These are phyloP conservation scores for Drosophila murphyi DNA, from an alignment of 1,140 invertebrate species.

Conservation along the genomic window DNA sequence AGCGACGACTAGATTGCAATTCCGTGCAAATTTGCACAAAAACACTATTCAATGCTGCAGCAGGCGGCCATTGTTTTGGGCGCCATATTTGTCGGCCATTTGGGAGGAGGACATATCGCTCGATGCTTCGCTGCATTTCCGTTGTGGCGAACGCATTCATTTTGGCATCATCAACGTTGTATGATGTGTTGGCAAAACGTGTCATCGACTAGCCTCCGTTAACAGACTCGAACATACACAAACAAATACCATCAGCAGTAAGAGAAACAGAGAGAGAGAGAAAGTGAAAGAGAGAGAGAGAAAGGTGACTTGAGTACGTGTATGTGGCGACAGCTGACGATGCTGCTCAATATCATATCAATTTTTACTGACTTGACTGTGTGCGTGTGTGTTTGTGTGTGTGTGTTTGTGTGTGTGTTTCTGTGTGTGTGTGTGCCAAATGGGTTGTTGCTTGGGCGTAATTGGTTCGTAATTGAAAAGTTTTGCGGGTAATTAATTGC, in stretches of 20 bases:
- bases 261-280: background rate
- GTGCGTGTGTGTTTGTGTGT: constrained; percentile 8
- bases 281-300: too few relatives aligned
- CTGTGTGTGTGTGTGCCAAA: constrained; percentile 17
- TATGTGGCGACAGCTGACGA: constrained; percentile 24
- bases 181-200: constrained; percentile 78
- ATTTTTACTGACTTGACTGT: background rate
- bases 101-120: constrained; percentile 21
- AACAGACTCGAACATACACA: background rate
- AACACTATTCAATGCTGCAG: constrained; percentile 36
- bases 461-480: constrained; percentile 79
- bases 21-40: constrained; percentile 69
- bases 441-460: constrained; percentile 54
- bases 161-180: constrained; percentile 60
- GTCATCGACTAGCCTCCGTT: constrained; percentile 46
- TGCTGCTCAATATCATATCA: constrained; percentile 61
- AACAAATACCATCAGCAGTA: background rate
- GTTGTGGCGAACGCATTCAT: constrained; percentile 68
- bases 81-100: constrained; percentile 70
- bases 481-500: constrained; percentile 79
- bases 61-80: constrained; percentile 30
- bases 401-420: constrained; percentile 8
- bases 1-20: constrained; percentile 42
- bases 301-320: background rate
- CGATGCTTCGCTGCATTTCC: constrained; percentile 47